Conservation (phyloP, 23 tunicate genomes). For the Ascidia mentula region DNA sequence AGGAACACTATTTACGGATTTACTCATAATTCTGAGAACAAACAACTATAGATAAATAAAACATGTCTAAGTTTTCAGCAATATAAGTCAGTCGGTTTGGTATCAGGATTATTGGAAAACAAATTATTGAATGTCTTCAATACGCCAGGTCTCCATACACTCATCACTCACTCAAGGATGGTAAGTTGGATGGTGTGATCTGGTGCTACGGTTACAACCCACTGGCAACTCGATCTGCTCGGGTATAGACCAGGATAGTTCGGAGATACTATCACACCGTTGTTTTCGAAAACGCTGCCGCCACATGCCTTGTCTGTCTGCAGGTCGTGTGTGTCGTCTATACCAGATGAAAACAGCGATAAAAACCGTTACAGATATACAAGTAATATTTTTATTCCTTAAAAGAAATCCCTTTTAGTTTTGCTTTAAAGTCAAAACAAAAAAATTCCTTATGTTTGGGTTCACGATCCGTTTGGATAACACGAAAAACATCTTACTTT, state of each 20-base stretch:
- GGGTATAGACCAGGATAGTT: constrained; percentile 55
- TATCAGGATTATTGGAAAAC: background rate
- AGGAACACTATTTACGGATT: no score
- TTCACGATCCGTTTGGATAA: no score
- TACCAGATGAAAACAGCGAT: background rate
- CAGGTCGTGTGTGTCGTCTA: constrained; percentile 31
- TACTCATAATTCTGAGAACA: no score
- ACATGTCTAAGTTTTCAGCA: no score
- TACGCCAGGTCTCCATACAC: no score
- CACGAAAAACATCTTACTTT: background rate
- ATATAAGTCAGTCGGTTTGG: background rate
- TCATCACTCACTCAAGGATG: constrained; percentile 44
- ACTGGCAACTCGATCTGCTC: constrained; percentile 45
- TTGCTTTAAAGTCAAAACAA: no score
- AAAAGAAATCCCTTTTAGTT: no score
- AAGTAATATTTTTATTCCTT: no score
- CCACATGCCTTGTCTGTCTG: constrained; percentile 58
- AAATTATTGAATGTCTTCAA: no score
- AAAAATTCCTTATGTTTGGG: no score
- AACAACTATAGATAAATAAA: no score
- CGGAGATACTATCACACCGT: constrained; percentile 55
- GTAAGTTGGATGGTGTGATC: constrained; percentile 34
- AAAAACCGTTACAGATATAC: no score
- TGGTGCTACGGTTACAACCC: constrained; percentile 64
- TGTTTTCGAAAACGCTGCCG: constrained; percentile 34